Base-by-base conservation (phyloP, 1,140 invertebrate genomes). In the Metopolophium dirhodum region DNA sequence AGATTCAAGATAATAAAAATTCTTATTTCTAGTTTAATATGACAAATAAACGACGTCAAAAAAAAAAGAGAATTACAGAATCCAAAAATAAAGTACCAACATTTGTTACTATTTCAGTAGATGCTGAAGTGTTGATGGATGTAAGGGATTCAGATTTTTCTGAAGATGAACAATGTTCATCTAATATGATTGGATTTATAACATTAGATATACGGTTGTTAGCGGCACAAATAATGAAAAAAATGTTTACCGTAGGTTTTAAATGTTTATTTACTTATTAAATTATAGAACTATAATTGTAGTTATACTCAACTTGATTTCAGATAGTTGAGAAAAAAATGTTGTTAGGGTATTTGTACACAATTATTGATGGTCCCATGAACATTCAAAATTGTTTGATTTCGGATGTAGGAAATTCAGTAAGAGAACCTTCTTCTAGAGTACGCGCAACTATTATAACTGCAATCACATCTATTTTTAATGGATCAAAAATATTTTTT, bases 121-220 rank as follows among this genome's bases (percentile, higher is more conserved):
- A 93, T 6, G 91, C 86, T 54, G 91, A 93, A 54, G 26, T 54
- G 0, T 86, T 93, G 30, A 86, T 93, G 82, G 57, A 86, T 23
- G 35, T 93, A 11, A 93, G 49, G 54, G 82, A 93, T 93, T 86
- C 91, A 54, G 91, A 93, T 93, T 93, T 93, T 93, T 93, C 91
- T 41, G 91, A 93, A 51, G 91, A 93, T 57, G 91, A 93, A 93
- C 91, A 23, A n/a, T 85, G 35, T 3, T 30, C 37, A 26, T 85
- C 68, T 41, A 54, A 83, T 93, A 35, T 83, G 0, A 54, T 7
- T 57, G 82, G 49, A 41, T n/a, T 6, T 54, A 41, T 51, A 26
- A n/a, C 23, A 22, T 57, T 82, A 83, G 47, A 93, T 26, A 54
- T 93, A 93, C 91, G 91, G 8, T 83, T 93, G 23, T 85, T 93